Evolutionary conservation across 1,140 invertebrate genomes (phyloP), one percentile per base, ranked within the genome.

Genomic region (Pissodes strobi): DNA sequence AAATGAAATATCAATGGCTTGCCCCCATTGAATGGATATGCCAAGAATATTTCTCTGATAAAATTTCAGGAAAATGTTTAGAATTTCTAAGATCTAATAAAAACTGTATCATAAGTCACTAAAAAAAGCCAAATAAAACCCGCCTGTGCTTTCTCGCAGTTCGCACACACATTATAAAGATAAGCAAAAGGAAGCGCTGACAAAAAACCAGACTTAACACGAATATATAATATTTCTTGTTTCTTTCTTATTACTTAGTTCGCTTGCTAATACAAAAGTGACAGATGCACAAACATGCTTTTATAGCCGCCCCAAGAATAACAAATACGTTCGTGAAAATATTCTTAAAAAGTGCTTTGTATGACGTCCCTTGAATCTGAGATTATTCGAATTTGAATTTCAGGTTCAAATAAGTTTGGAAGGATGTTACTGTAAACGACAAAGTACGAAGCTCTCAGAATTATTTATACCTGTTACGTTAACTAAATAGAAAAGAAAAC

Each of bases 211-310:
- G 59, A 25, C 48, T 62, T 62, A 41, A 49, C 38, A 62, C 59
- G 49, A 52, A 62, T 62, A 53, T 62, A 62, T 45, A 62, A 53
- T 53, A 62, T 61, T 61, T 61, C 58, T 48, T 61, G 51, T 62
- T 62, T 62, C 59, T 53, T 62, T 53, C 49, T 25, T 62, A 62
- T 62, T 62, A 62, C 59, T 62, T 53, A 62, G 59, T 53, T 45
- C 21, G 48, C 59, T 25, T 21, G 59, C 59, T 62, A 62, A 62
- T 62, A 62, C 48, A 21, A 45, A 62, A 62, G 59, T 62, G 59
- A 62, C 59, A 62, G 59, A 62, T 62, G 59, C 59, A 62, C 59
- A 62, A 62, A 53, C 59, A 62, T 53, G 48, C 49, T 41, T 25
- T 41, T 45, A 46, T 38, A 34, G 17, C 52, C 59, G 21, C 21